Conservation (phyloP, 2,113 vertebrate genomes). For the Chloroceryle aenea region DNA sequence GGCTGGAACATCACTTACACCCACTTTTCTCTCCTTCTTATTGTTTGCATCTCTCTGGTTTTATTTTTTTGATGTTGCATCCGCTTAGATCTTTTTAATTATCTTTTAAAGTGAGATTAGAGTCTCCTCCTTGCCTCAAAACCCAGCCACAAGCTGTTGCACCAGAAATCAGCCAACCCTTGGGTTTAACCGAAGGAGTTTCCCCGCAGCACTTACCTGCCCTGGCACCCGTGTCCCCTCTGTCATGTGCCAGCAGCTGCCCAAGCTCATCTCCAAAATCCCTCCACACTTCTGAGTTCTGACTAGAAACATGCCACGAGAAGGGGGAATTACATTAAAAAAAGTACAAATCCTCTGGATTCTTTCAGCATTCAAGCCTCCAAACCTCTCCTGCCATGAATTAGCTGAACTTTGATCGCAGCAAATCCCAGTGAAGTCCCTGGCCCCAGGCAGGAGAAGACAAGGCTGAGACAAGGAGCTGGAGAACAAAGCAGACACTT, state of each 20-base stretch:
- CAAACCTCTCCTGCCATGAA: neutral
- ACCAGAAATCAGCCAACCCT: no score
- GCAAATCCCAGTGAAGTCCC: neutral
- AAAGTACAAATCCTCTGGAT: neutral
- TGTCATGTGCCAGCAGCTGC: neutral
- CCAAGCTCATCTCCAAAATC: neutral
- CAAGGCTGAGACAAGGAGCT: neutral
- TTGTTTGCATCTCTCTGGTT: neutral
- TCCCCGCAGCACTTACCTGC: neutral
- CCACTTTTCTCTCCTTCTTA: neutral
- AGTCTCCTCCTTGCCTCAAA: neutral
- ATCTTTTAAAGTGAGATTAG: neutral
- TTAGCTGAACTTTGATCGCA: neutral
- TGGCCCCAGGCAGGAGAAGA: neutral
- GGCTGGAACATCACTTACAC: neutral
- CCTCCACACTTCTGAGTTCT: fast-evolving
- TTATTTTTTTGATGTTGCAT: neutral
- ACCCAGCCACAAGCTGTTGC: neutral
- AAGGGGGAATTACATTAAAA: neutral
- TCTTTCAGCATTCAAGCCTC: neutral
- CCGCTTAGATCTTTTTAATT: neutral
- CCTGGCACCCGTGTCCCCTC: neutral
- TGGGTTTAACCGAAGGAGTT: no score
- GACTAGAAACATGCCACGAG: fast-evolving
- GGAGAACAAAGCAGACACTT: neutral